These are phyloP conservation scores for Tigriopus californicus DNA, from an alignment of 2,888 invertebrate species.

Conservation along the genomic window DNA sequence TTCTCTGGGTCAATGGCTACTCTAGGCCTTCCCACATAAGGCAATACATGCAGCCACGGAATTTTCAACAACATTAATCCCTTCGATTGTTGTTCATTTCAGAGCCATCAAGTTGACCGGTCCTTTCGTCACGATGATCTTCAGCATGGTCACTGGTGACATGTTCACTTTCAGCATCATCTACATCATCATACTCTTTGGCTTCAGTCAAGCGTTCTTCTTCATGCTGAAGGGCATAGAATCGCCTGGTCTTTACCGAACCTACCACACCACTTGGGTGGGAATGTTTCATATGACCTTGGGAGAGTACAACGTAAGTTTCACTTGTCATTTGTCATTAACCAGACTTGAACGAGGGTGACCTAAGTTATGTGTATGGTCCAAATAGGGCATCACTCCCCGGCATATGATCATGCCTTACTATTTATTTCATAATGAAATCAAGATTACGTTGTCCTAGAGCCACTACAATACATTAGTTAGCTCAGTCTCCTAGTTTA, in stretches of 20 bases:
- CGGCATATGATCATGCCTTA: too few relatives aligned
- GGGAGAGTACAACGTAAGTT: conserved; percentile 87
- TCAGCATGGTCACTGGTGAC: conserved; percentile 96
- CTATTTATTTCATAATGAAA: too few relatives aligned
- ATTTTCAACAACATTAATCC: too few relatives aligned
- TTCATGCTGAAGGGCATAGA: conserved; percentile 73
- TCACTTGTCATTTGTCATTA: too few relatives aligned
- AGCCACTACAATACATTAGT: too few relatives aligned
- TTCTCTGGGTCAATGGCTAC: background rate
- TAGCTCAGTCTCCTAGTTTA: too few relatives aligned
- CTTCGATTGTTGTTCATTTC: conserved; percentile 23
- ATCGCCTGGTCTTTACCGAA: conserved; percentile 50
- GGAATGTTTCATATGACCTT: conserved; percentile 91
- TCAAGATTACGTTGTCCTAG: too few relatives aligned
- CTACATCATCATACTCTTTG: conserved; percentile 78
- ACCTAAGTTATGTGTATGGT: too few relatives aligned
- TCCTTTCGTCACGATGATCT: conserved; percentile 98
- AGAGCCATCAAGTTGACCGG: conserved; percentile 87
- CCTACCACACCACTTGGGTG: conserved; percentile 86
- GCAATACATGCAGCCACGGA: background rate
- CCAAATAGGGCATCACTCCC: too few relatives aligned
- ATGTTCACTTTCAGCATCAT: conserved; percentile 97
- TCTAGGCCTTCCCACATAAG: too few relatives aligned
- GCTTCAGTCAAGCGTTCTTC: conserved; percentile 86
- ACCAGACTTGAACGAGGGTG: too few relatives aligned